Conservation (phyloP, 2,113 vertebrate species). For the Python bivittatus region DNA sequence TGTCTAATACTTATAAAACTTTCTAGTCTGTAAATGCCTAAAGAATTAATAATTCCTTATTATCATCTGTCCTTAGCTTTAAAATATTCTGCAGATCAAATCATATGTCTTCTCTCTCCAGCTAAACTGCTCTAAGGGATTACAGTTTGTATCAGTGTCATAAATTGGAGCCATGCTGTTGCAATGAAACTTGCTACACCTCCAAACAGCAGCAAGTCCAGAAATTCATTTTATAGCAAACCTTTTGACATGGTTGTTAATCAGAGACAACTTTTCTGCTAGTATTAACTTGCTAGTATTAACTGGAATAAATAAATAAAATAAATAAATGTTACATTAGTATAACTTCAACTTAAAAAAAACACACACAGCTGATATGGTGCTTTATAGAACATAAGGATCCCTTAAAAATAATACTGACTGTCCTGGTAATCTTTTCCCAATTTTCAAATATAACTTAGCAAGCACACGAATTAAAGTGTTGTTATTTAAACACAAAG, state of each 20-base stretch:
- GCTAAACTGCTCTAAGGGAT: neutral
- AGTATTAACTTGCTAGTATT: slow-evolving; percentile 47
- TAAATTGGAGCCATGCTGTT: neutral
- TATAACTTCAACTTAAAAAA: slow-evolving; percentile 60
- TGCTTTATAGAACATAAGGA: slow-evolving; percentile 42
- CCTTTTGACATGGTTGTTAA: slow-evolving; percentile 30
- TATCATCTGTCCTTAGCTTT: neutral
- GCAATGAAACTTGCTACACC: neutral
- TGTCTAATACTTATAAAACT: neutral
- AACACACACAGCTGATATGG: slow-evolving; percentile 45
- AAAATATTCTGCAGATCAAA: neutral
- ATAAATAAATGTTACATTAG: slow-evolving; percentile 54
- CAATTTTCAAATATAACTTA: neutral
- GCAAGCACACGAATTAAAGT: neutral
- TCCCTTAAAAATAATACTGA: slow-evolving; percentile 46
- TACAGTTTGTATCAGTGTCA: neutral
- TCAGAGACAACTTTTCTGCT: slow-evolving; percentile 5
- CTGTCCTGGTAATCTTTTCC: slow-evolving; percentile 19
- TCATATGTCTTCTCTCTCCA: neutral
- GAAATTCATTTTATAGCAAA: slow-evolving; percentile 1
- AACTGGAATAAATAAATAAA: slow-evolving; percentile 20
- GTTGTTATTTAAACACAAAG: neutral
- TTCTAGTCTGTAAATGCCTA: neutral
- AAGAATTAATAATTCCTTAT: neutral
- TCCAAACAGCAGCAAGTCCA: neutral